Evolutionary conservation across 2,888 invertebrate species (phyloP), one percentile per base, ranked within the genome.

Genomic region (Steinernema scapterisci): DNA sequence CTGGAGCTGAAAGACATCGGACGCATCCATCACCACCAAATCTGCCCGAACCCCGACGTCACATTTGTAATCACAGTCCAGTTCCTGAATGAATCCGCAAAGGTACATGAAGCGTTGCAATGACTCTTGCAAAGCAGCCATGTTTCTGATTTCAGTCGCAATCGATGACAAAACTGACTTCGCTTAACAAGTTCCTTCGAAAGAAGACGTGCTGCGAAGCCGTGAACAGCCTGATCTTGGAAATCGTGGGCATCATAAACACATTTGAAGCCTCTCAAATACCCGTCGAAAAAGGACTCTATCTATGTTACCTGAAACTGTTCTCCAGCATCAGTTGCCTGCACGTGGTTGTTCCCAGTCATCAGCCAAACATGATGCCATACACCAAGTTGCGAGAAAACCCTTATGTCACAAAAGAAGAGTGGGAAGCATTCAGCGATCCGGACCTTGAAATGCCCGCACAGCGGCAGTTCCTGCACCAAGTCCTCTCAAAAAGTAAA

Each of bases 231-330:
- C 90, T 95, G 51, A 93, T 94, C 91, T 92, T 92, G 48, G 94
- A 94, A 25, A 92, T 96, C 77, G 92, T 93, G 83, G 95, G 91
- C 76, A 90, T 91, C 88, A 90, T 91, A 54, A 88, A 89, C 43
- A 93, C 92, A 88, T 92, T 92, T 83, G 92, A 94, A 91, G 92
- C 93, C 70, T 95, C 95, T 75, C 91, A 92, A 79, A 92, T 93
- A 73, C 93, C 93, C 83, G 89, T 97, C 71, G 91, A 92, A 0
- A 92, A 92, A 43, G 97, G 99, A 0, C 90, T 99, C 25, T 97
- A 99, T 89, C 90, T 99, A 81, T 95, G 96, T 48, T 99, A 97
- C 89, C 90, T 99, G 79, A 97, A 97, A 89, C 93, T 97, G 90
- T 94, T 95, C 88, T 95, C 96, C 0, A 94, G 97, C 74, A 56